Evolutionary conservation across 2,797 vertebrate species (phyloP).

Genomic region (Girardinus metallicus): DNA sequence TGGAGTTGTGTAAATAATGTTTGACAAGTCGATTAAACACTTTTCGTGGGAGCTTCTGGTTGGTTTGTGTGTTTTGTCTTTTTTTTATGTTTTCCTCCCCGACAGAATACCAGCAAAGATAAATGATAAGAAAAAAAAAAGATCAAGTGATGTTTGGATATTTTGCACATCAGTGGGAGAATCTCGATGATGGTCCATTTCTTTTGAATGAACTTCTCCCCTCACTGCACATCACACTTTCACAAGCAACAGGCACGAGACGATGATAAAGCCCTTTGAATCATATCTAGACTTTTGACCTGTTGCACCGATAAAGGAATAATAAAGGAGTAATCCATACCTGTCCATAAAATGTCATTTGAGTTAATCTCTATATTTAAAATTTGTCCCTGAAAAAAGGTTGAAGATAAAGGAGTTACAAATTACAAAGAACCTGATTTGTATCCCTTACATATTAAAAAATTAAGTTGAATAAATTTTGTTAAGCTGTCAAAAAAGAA

Average conservation of each 20-base stretch:
- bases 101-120: not conserved
- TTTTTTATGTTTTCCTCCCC: not conserved
- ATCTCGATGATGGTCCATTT: not conserved
- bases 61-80: not conserved
- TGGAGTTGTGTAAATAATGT: conserved; percentile 80
- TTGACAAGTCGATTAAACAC: conserved; percentile 75
- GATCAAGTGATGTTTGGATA: not conserved
- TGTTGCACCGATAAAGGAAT: not conserved
- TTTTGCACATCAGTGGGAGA: not conserved
- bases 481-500: not conserved
- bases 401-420: not conserved
- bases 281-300: not conserved
- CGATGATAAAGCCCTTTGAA: not conserved
- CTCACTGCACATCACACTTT: not conserved
- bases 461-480: not conserved
- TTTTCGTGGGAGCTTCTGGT: conserved; percentile 64
- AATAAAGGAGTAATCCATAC: not conserved
- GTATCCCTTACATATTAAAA: not conserved
- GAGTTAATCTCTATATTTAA: not conserved
- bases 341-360: not conserved
- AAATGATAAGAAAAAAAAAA: not conserved
- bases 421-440: not conserved
- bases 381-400: conserved; percentile 2
- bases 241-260: not conserved
- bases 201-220: conserved; percentile 1